Conservation (phyloP, 2,888 invertebrate genomes). For the Chrysotoxum bicinctum region DNA sequence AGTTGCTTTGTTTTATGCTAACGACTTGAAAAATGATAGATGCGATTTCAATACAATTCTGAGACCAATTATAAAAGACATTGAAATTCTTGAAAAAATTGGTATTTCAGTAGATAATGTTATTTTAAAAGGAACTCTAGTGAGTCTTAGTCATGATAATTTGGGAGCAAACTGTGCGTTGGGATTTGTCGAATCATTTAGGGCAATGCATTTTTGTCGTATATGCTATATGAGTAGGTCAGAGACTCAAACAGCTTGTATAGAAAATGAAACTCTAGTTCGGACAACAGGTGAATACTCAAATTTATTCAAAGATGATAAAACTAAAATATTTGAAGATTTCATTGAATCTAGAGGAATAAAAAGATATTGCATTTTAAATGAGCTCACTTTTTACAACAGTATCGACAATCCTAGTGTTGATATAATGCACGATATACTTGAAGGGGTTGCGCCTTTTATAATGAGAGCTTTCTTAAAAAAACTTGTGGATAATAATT, state of each 20-base stretch:
- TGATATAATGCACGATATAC: neutral
- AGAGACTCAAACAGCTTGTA: neutral
- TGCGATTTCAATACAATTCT: neutral
- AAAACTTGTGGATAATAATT: neutral
- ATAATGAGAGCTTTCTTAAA: neutral
- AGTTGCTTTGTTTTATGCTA: constrained; percentile 12
- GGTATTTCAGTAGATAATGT: neutral
- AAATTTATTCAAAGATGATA: neutral
- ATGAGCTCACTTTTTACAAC: neutral
- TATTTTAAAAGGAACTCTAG: neutral
- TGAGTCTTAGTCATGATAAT: constrained; percentile 5
- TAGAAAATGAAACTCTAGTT: too few species aligned
- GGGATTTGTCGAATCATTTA: neutral
- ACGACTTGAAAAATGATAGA: constrained; percentile 1
- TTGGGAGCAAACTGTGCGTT: too few species aligned
- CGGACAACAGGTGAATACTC: neutral
- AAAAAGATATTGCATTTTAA: neutral
- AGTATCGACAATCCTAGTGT: neutral
- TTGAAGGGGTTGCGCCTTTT: neutral
- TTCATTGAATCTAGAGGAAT: neutral
- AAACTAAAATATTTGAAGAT: neutral
- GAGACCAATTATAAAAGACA: constrained; percentile 5
- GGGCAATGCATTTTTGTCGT: constrained; percentile 1
- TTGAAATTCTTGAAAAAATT: neutral
- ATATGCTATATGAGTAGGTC: constrained; percentile 2